Percentiles rank a stretch among this genome's conserved stretches.
Conservation (phyloP, 2,797 vertebrate species). For the Momotus momota region DNA sequence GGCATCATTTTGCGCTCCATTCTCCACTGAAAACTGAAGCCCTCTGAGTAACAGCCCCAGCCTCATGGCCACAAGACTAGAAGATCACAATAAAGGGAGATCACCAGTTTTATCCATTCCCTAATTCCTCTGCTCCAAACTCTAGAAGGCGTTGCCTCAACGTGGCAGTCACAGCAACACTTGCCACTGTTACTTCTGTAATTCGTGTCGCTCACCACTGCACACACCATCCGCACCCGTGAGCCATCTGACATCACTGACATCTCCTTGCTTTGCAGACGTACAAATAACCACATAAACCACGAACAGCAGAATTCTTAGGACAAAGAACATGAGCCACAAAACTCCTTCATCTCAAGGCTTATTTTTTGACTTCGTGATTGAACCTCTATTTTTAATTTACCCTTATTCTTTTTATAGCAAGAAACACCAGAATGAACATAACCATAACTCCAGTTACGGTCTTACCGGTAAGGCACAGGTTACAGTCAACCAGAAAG, state of each 20-base stretch:
- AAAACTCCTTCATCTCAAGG: background rate
- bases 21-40: background rate
- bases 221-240: accelerated
- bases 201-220: background rate
- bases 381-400: background rate
- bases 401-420: background rate
- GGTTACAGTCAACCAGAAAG: background rate
- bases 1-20: background rate
- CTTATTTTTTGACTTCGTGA: background rate
- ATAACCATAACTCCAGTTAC: background rate
- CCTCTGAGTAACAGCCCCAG: background rate
- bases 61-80: background rate
- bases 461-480: background rate
- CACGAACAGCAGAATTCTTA: background rate
- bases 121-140: background rate
- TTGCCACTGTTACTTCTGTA: background rate
- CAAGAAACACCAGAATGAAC: background rate
- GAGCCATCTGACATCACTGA: background rate
- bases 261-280: background rate
- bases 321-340: background rate
- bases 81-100: background rate
- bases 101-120: background rate
- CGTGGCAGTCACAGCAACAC: background rate
- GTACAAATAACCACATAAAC: background rate
- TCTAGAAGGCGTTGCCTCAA: background rate